Evolutionary conservation across 2,797 vertebrate species (phyloP).

Genomic region (Macrochelys suwanniensis): DNA sequence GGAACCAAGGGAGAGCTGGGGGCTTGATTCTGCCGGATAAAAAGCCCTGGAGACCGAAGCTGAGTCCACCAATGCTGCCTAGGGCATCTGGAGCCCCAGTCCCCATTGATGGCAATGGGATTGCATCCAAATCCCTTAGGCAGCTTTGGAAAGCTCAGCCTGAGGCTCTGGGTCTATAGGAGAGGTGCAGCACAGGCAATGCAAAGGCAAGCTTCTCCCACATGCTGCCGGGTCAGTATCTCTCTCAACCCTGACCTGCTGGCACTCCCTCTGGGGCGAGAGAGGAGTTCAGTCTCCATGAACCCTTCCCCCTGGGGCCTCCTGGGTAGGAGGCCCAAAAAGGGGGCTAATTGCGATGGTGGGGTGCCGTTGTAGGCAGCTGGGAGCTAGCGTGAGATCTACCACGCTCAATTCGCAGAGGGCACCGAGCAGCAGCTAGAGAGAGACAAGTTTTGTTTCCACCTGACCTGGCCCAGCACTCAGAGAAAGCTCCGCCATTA

Average conservation of each 20-base stretch:
- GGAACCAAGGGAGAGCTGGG: rapidly evolving
- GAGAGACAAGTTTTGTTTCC: neutral
- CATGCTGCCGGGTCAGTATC: neutral
- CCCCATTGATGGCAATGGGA: neutral
- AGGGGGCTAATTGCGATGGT: neutral
- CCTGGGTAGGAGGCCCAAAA: neutral
- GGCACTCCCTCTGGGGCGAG: rapidly evolving
- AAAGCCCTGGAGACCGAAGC: rapidly evolving
- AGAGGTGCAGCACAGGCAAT: neutral
- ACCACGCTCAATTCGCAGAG: rapidly evolving
- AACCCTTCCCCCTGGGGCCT: neutral
- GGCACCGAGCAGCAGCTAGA: neutral
- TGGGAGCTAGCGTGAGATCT: neutral
- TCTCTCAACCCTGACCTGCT: rapidly evolving
- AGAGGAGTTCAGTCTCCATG: neutral
- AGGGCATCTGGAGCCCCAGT: neutral
- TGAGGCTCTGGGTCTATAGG: neutral
- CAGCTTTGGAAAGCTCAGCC: rapidly evolving
- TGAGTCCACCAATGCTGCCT: neutral
- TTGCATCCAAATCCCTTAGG: neutral
- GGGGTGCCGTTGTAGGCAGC: neutral
- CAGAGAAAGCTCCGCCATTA: neutral
- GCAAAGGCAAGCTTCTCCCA: rapidly evolving
- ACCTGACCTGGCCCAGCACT: neutral
- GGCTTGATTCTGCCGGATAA: rapidly evolving